Evolutionary conservation across 2,888 invertebrate species (phyloP), one percentile per base, ranked within the genome.

Genomic region (Netelia fuscicornis): DNA sequence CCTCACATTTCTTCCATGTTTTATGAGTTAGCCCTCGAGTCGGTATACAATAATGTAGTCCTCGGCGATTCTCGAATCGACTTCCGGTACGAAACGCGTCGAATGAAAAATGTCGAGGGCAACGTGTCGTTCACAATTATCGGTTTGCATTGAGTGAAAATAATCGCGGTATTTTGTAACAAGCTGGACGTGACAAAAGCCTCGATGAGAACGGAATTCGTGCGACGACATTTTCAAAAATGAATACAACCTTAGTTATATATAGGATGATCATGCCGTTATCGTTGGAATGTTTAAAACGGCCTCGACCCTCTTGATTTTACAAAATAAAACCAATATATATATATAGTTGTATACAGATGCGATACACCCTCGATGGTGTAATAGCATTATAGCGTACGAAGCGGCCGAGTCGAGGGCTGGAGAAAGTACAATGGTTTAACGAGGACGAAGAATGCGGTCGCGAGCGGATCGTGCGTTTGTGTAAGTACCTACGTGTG

Each of bases 361-460:
- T 6, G 37, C 37, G 37, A 37, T 37, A 37, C 37, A 37, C 37
- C 13, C 54, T 54, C 54, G 13, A 54, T 13, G 74, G 56, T 37
- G 62, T 56, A 65, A 68, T 62, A 72, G 74, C 70, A 52, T 75
- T 72, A 58, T 44, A 68, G 79, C 72, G 71, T 80, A 54, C 42
- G 79, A 65, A 81, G 62, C 74, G 56, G 58, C 71, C 30, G 23
- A 44, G 71, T 37, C 2, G 37, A 37, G 37, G 37, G 37, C 0
- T 37, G 37, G 62, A 62, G 62, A 52, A 71, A 71, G 68, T 42
- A 78, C 78, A 71, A 78, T 78, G 79, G 71, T 82, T 60, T 82
- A 86, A 85, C 81, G 78, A 81, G 83, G 71, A 67, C 67, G 68
- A 80, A 81, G 86, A 86, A 87, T 86, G 84, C 71, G 72, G 80